A percentile compares a stretch with the other conserved stretches of the same genome.
Conservation (phyloP, 2,113 vertebrate genomes). For the Chionis minor region DNA sequence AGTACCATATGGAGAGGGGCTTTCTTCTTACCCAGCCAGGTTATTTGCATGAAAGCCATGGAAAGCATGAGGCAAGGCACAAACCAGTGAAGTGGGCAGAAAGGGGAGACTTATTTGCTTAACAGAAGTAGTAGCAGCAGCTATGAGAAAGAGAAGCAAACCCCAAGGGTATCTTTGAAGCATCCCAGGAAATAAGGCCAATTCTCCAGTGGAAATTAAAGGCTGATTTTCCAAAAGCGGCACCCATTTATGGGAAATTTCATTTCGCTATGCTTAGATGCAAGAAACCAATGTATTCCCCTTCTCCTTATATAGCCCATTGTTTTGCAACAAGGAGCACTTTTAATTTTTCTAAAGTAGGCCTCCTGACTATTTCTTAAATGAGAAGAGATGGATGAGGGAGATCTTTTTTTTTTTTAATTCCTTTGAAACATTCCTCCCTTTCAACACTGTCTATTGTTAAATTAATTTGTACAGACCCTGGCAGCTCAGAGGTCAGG, state of each 20-base stretch:
- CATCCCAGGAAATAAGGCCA: not conserved
- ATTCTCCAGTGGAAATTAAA: not conserved
- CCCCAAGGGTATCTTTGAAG: not conserved
- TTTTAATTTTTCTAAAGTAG: slow-evolving; percentile 54
- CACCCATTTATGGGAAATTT: not conserved
- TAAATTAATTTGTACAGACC: slow-evolving; percentile 53
- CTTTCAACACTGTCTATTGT: slow-evolving; percentile 55
- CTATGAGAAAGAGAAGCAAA: not conserved
- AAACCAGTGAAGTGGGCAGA: not conserved
- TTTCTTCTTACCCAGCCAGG: not conserved
- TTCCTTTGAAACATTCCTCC: slow-evolving; percentile 64
- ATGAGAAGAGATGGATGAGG: slow-evolving; percentile 47
- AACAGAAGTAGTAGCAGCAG: not conserved
- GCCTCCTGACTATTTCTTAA: slow-evolving; percentile 55
- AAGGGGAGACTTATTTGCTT: not conserved
- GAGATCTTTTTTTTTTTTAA: not conserved
- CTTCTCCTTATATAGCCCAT: not conserved
- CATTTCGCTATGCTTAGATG: not conserved
- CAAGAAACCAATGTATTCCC: not conserved
- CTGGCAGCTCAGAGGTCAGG: slow-evolving; percentile 43
- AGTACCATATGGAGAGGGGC: not conserved
- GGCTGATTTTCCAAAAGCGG: not conserved
- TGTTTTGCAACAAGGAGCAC: slow-evolving; percentile 57
- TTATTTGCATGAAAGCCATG: not conserved
- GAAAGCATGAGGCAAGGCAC: not conserved